phyloP scores from a whole-genome alignment of 2,888 invertebrate genomes.

The Zelleria hepariella region DNA sequence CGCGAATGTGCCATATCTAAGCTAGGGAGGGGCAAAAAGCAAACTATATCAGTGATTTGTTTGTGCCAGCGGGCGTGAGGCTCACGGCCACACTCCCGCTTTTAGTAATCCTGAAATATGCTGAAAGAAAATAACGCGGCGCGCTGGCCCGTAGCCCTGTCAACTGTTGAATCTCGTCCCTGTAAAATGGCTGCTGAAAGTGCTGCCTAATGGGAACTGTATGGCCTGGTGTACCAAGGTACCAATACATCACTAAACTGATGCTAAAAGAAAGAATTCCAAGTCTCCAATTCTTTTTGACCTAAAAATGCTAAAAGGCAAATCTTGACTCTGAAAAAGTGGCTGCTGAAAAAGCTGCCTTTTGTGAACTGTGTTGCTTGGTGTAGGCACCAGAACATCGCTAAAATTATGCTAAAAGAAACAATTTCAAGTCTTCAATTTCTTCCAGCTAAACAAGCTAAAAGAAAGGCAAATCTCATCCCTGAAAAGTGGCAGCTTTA shows the following conservation, averaged over 20 bases:
- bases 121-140: conserved; percentile 34
- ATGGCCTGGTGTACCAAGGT: conserved; percentile 20
- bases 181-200: conserved; percentile 56
- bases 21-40: conserved; percentile 74
- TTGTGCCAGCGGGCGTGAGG: conserved; percentile 52
- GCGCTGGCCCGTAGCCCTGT: conserved; percentile 65
- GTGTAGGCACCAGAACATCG: too few relatives aligned
- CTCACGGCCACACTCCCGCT: conserved; percentile 48
- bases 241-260: neutral
- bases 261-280: too few relatives aligned
- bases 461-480: neutral
- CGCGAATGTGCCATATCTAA: conserved; percentile 73
- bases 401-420: too few relatives aligned
- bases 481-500: too few relatives aligned
- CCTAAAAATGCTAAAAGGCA: too few relatives aligned
- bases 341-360: too few relatives aligned
- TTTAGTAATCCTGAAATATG: conserved; percentile 67
- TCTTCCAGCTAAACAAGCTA: neutral
- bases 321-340: too few relatives aligned
- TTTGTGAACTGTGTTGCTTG: too few relatives aligned
- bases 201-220: conserved; percentile 36
- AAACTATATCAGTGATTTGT: conserved; percentile 71
- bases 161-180: conserved; percentile 72
- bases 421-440: neutral
- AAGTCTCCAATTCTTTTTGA: too few relatives aligned